Percentiles rank a stretch among this genome's conserved stretches.
phyloP scores from a whole-genome alignment of 2,113 vertebrate genomes.

The Pantherophis guttatus region DNA sequence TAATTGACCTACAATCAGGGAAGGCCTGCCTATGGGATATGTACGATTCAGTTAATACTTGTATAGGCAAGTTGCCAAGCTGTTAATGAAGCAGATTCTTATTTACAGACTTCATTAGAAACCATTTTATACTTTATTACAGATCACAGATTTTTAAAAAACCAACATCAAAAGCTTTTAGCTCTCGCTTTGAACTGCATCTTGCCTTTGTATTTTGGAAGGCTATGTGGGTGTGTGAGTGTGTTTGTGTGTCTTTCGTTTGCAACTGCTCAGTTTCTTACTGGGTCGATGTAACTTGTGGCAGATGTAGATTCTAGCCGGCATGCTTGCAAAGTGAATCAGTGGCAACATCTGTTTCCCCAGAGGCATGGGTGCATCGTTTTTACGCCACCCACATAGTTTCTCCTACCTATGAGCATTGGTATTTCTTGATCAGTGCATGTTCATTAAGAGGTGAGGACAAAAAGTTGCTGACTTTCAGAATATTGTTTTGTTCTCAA shows the following conservation, averaged over 20 bases:
- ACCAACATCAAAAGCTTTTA: slow-evolving; percentile 18
- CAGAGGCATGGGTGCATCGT: slow-evolving; percentile 49
- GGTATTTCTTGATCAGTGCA: slow-evolving; percentile 49
- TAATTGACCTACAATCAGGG: not conserved
- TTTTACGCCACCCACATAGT: slow-evolving; percentile 53
- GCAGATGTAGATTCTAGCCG: slow-evolving; percentile 51
- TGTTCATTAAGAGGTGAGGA: not conserved
- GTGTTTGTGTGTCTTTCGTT: slow-evolving; percentile 27
- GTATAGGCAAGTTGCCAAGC: not conserved
- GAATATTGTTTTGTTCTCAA: slow-evolving; percentile 6
- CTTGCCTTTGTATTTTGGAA: slow-evolving; percentile 38
- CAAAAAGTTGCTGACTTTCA: not conserved
- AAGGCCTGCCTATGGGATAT: not conserved
- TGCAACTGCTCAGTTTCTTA: slow-evolving; percentile 51
- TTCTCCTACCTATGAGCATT: slow-evolving; percentile 38
- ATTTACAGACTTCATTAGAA: slow-evolving; percentile 6
- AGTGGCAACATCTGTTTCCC: slow-evolving; percentile 58
- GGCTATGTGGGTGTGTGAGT: slow-evolving; percentile 26
- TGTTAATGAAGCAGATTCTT: not conserved
- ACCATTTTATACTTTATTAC: not conserved
- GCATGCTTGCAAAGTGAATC: slow-evolving; percentile 57
- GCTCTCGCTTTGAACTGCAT: slow-evolving; percentile 20
- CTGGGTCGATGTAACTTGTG: slow-evolving; percentile 48
- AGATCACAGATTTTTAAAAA: not conserved
- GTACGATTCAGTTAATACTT: not conserved